These are phyloP conservation scores for Leistus spinibarbis DNA, from an alignment of 2,888 invertebrate genomes.

Conservation along the genomic window DNA sequence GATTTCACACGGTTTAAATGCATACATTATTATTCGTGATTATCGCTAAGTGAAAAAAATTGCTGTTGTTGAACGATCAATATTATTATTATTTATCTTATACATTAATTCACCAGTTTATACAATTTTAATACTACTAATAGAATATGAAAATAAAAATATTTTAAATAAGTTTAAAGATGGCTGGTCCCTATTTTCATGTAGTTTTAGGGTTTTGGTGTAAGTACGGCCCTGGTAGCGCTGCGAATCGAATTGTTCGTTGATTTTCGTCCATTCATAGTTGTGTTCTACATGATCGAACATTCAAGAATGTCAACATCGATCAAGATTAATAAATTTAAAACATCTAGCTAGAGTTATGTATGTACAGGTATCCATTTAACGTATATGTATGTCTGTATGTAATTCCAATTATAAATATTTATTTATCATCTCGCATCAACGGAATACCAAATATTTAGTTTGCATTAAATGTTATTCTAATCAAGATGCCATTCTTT, in stretches of 20 bases:
- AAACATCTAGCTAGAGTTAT: no score
- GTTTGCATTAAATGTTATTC: no score
- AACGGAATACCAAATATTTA: no score
- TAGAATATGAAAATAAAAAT: no score
- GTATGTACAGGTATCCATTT: no score
- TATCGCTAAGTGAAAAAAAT: background rate
- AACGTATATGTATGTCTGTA: no score
- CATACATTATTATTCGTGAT: background rate
- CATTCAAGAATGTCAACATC: slow-evolving; percentile 24
- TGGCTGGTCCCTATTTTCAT: background rate
- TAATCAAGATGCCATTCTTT: no score
- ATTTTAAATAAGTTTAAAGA: background rate
- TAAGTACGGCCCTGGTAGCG: background rate
- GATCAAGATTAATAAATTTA: slow-evolving; percentile 20
- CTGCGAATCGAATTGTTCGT: background rate
- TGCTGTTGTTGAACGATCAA: no score
- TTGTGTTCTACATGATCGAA: slow-evolving; percentile 22
- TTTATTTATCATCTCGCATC: no score
- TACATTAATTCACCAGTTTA: background rate
- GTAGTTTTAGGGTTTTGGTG: background rate
- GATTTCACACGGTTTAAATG: slow-evolving; percentile 23
- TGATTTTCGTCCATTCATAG: slow-evolving; percentile 3
- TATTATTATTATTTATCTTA: no score
- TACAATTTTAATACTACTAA: background rate
- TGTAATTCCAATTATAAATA: no score